These are phyloP conservation scores for Enteromius thamalakanensis DNA, from an alignment of 2,797 vertebrate species.

Conservation along the genomic window DNA sequence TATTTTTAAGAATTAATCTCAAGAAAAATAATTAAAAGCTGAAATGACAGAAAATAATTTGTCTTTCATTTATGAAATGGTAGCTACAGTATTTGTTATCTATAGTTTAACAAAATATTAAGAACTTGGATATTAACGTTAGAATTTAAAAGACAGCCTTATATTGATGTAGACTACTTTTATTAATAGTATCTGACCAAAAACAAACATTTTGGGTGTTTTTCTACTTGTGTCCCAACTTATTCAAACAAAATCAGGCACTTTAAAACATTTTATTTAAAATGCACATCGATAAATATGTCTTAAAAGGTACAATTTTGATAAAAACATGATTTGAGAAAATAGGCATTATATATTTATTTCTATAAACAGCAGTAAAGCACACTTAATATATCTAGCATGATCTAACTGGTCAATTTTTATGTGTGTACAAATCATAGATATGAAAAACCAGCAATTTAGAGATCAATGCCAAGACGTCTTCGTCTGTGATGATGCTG, in stretches of 20 bases:
- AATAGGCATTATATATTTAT: conserved; percentile 35
- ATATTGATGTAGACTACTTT: background rate
- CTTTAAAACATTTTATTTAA: conserved; percentile 43
- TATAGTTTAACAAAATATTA: background rate
- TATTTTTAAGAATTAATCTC: no score
- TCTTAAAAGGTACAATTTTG: background rate
- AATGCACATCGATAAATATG: conserved; percentile 55
- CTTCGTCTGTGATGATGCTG: background rate
- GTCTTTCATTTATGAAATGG: background rate
- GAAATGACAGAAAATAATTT: background rate
- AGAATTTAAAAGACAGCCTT: background rate
- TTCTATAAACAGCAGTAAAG: conserved; percentile 13
- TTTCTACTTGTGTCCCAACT: background rate
- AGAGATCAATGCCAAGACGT: conserved; percentile 15
- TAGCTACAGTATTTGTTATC: background rate
- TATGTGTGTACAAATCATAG: conserved; percentile 24
- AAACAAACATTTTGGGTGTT: no score
- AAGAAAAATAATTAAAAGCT: background rate
- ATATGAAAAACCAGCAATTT: conserved; percentile 36
- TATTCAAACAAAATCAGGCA: background rate
- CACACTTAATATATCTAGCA: conserved; percentile 8
- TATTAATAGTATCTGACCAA: background rate
- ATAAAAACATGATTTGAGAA: conserved; percentile 39
- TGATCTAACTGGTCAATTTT: background rate
- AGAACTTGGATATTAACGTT: background rate